Base-by-base conservation (phyloP, 2,888 invertebrate genomes). In the Ichneumoninae sp. region DNA sequence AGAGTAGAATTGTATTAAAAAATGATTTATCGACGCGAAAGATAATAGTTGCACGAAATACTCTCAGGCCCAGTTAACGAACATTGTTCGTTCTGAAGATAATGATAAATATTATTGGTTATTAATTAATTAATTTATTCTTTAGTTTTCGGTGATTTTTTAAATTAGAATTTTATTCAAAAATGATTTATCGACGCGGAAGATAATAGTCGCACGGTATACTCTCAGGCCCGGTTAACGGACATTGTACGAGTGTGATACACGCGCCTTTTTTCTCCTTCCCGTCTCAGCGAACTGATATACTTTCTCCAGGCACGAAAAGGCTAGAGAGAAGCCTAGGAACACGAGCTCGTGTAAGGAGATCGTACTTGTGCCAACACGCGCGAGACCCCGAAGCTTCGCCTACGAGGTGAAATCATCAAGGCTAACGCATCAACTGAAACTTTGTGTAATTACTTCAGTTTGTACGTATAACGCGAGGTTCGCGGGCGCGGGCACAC, bases 401-500 rank as follows among this genome's bases (percentile, higher is more conserved):
- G 36, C 10, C 57, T 50, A 76, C 65, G 69, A 74, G 75, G 81
- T 78, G 84, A 81, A 81, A 85, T 85, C 81, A 79, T 78, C 84
- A 81, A 85, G 81, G 84, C 78, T 70, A 79, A 81, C 84, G 84
- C 81, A 85, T 85, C 81, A 52, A 79, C 81, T 70, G 78, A 81
- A 85, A 85, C 70, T 85, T 85, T 75, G 81, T 75, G 85, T 85
- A 85, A 85, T 85, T 85, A 82, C 81, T 82, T 74, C n/a, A 66
- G 85, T 85, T 85, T 82, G 81, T 85, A 70, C 44, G 4, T 74
- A 76, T 66, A 75, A 75, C 40, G 54, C 60, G 69, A 57, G 52
- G 69, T 40, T 68, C 63, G 44, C 40, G 26, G 22, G 76, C 16
- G 54, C 22, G 50, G 57, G 19, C 60, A 47, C 77, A 54, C 65